Conservation (phyloP, 1,140 invertebrate genomes). For the Hypothenemus hampei region DNA sequence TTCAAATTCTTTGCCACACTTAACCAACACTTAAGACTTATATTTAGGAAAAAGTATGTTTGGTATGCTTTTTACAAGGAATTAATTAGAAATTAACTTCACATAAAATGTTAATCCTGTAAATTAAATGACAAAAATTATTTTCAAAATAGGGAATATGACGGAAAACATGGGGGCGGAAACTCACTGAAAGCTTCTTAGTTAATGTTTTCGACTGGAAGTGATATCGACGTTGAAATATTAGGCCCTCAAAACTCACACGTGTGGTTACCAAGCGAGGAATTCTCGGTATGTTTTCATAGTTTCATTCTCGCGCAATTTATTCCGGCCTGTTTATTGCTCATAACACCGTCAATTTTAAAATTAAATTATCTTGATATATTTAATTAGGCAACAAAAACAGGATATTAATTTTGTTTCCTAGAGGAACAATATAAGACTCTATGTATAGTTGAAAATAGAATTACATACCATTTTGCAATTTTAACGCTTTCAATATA, state of each 20-base stretch:
- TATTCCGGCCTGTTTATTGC: too few species aligned
- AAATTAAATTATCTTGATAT: too few species aligned
- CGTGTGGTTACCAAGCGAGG: too few species aligned
- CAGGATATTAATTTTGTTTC: too few species aligned
- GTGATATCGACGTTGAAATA: background rate
- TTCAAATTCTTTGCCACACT: slow-evolving; percentile 20
- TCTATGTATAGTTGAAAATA: too few species aligned
- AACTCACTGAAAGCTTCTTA: background rate
- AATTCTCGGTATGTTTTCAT: too few species aligned
- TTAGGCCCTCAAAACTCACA: background rate
- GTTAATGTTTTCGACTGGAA: background rate
- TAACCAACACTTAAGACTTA: slow-evolving; percentile 12
- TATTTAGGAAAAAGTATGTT: slow-evolving; percentile 11
- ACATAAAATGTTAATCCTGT: background rate
- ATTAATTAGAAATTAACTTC: background rate
- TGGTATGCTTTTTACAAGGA: background rate
- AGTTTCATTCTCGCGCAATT: too few species aligned
- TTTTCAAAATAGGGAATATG: background rate
- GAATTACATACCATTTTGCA: too few species aligned
- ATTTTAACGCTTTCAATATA: too few species aligned
- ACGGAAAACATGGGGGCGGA: background rate
- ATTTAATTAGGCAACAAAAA: too few species aligned
- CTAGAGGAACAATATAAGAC: too few species aligned
- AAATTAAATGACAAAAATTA: background rate
- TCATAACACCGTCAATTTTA: too few species aligned